Evolutionary conservation across 2,113 vertebrate genomes (phyloP).

Genomic region (Salvelinus fontinalis): DNA sequence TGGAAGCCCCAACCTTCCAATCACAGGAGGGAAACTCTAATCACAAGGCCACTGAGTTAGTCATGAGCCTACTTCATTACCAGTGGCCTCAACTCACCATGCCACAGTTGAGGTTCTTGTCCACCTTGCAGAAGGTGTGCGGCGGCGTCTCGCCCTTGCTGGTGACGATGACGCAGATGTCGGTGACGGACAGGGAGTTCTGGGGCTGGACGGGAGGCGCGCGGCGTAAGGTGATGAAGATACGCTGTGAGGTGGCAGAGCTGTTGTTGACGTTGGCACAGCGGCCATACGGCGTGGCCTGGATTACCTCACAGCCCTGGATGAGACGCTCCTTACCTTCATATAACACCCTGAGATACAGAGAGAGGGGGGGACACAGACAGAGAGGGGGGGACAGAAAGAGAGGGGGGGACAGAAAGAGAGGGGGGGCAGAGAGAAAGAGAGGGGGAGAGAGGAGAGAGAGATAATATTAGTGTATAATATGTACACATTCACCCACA

Average conservation of each 20-base stretch:
- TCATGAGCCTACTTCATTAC: neutral
- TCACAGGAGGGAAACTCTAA: no score
- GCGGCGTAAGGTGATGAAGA: slow-evolving; percentile 92
- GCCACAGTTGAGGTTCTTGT: slow-evolving; percentile 97
- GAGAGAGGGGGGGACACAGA: no score
- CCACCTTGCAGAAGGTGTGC: slow-evolving; percentile 97
- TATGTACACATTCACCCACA: neutral
- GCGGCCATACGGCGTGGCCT: slow-evolving; percentile 93
- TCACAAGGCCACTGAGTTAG: no score
- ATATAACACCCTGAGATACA: slow-evolving; percentile 83
- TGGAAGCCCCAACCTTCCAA: no score
- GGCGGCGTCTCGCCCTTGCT: slow-evolving; percentile 96
- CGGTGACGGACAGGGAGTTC: slow-evolving; percentile 93
- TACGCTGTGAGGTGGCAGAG: slow-evolving; percentile 90
- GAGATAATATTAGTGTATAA: neutral
- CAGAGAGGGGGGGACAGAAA: no score
- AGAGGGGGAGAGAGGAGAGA: neutral
- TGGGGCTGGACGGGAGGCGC: slow-evolving; percentile 83
- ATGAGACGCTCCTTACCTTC: slow-evolving; percentile 94
- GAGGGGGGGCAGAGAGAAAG: neutral
- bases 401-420: neutral
- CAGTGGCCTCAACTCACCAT: slow-evolving; percentile 78
- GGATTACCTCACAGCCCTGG: slow-evolving; percentile 91
- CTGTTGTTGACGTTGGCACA: slow-evolving; percentile 99
- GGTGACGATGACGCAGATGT: slow-evolving; percentile 93